phyloP scores from a whole-genome alignment of 35 echinoderm and acorn worm species.

The Acanthaster planci region DNA sequence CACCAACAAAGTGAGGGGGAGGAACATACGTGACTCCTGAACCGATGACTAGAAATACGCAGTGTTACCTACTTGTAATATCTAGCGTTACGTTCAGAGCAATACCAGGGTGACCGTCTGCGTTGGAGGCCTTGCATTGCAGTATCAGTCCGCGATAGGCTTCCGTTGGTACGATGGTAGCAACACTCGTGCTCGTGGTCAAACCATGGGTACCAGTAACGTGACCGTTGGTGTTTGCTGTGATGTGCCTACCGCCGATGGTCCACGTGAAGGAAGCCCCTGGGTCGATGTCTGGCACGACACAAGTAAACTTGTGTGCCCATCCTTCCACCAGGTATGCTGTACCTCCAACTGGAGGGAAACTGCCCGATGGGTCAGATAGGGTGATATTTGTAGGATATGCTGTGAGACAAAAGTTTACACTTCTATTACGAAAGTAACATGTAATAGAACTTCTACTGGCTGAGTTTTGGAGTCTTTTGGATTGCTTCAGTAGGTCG shows the following conservation, averaged over 20 bases:
- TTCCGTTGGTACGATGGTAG: neutral
- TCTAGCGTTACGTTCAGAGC: neutral
- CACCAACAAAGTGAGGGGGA: no score
- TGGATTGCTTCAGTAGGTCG: no score
- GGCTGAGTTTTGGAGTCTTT: no score
- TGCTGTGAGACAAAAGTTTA: neutral
- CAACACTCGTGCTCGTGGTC: neutral
- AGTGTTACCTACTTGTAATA: neutral
- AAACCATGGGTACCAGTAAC: neutral
- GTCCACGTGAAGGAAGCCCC: constrained; percentile 2
- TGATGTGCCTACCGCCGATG: neutral
- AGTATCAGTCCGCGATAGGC: neutral
- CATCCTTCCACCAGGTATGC: neutral
- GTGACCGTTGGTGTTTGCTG: neutral
- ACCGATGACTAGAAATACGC: neutral
- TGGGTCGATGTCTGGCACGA: constrained; percentile 11
- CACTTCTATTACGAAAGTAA: no score
- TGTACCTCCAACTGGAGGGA: neutral
- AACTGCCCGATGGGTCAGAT: neutral
- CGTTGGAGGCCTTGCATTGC: neutral
- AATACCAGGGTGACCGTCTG: neutral
- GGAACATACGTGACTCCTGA: no score
- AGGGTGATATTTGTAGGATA: neutral
- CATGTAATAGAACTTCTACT: no score
- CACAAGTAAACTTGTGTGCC: neutral